Evolutionary conservation across 2,888 invertebrate genomes (phyloP), one percentile per base, ranked within the genome.

Genomic region (Apotomis betuletana): DNA sequence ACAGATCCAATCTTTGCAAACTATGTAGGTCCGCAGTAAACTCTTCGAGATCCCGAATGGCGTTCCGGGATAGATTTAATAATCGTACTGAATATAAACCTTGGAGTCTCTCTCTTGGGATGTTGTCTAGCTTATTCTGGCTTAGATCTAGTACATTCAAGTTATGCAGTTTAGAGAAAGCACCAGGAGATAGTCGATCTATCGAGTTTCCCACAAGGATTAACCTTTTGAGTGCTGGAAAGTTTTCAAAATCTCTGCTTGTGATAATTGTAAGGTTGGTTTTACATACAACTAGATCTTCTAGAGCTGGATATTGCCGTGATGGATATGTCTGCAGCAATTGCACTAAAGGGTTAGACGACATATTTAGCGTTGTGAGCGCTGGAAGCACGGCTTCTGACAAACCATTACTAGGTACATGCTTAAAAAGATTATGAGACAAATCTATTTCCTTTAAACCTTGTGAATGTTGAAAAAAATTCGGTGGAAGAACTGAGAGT

Each of bases 191-290:
- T 74, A 98, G 95, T 75, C 96, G 94, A 13, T 96, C 95, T 76
- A 97, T 96, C 74, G 95, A 93, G 87, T 97, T 97, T 78, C 94
- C 94, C 54, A 95, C 94, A 78, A 97, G 89, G 82, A 95, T 96
- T 70, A 97, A 94, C 81, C 96, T 96, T 82, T 96, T 95, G 51
- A 97, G 90, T 0, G 96, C 95, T 27, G 97, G 96, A 81, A 97
- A 97, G 51, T 96, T 95, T 81, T 97, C 96, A 81, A 98, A 97
- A 83, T 97, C 97, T 83, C 96, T 96, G 77, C 96, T 96, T 0
- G 97, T 97, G 62, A 98, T 94, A 76, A 97, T 96, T 27, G 96
- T 96, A 65, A 97, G 92, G 85, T 97, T 97, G 6, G 97, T 97
- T 58, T 94, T 94, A 74, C 95, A 96, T 77, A 97, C 96, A 84